Evolutionary conservation across 2,888 invertebrate genomes (phyloP), one percentile per base, ranked within the genome.

Genomic region (Peribatodes rhomboidaria): DNA sequence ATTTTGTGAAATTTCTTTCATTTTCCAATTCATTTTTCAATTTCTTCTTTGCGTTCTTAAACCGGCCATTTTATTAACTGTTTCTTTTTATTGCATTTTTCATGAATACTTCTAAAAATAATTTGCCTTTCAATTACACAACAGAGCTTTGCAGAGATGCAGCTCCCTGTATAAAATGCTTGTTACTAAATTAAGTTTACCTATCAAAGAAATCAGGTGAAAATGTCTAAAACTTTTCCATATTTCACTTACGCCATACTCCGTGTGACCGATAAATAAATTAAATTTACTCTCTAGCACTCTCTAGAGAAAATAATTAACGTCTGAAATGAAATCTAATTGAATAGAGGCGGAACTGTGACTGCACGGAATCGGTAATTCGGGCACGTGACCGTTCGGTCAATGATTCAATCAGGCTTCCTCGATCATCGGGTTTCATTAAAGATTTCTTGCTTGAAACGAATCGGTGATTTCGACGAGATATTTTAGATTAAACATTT

Each of bases 261-360:
- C 35, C 35, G 20, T n/a, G 50, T 50, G 35, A 50, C 37, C 50
- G n/a, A 20, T 50, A 35, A 50, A 50, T 37, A 18, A 50, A 50
- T 50, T n/a, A 35, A 50, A 18, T 49, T 16, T 14, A 20, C 27
- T 31, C 33, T 1, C 11, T 47, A 14, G 14, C 4, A 13, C 33
- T 35, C 16, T 1, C 20, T 9, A 50, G n/a, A 37, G 50, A 50
- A 62, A 62, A 52, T 57, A 57, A 57, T 62, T 57, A 57, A 11
- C 27, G 18, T 42, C 57, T 57, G 46, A 58, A 58, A 63, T 63
- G 57, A 53, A 58, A 63, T 58, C 20, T 63, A 57, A 63, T 63
- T 63, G 52, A 58, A 63, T 47, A 27, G 37, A 50, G 7, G 35
- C 4, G 39, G 55, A 54, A 49, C 50, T 42, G 61, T 42, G 50